Base-by-base conservation (phyloP, 2,797 vertebrate genomes). In the Coendou prehensilis region DNA sequence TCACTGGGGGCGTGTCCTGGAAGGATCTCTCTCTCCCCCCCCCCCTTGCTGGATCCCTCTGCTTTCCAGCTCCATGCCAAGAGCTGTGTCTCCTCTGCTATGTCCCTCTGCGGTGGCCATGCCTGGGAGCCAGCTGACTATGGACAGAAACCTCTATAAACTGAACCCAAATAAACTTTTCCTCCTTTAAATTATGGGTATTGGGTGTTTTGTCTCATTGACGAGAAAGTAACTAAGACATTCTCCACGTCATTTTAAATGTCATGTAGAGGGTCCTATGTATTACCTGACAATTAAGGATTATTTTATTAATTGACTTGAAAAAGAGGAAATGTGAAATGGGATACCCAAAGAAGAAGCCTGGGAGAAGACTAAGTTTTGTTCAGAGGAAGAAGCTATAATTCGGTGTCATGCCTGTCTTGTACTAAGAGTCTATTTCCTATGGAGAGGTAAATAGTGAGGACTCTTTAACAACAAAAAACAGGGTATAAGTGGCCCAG, bases 251-350 rank as follows among this genome's bases (percentile, higher is more conserved):
- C 30, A 30, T 80, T 89, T n/a, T 47, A 54, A 4, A 26, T 1
- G 18, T 6, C 30, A 47, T 1, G 0, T 2, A 50, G 9, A 23
- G 87, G 11, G 20, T 57, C 50, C 6, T 4, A 28, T 3, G 20
- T 28, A 63, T 33, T 45, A 23, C 10, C 23, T 52, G 63, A 76
- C 11, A 0, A 7, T n/a, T 56, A 76, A 22, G 56, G 18, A 23
- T 56, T 45, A 2, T 91, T 96, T 89, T 80, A 14, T 26, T 87
- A 67, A 85, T 73, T 89, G 73, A 45, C 33, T 73, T 80, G 7
- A 73, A 73, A 88, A 94, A 30, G 8, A 80, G 8, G 37, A 76
- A 9, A 33, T 64, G 6, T 71, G 73, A 93, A 94, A 92, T 14
- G 1, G 6, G 4, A 84, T 30, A n/a, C 9, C 14, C 10, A 79